Evolutionary conservation across 1,140 invertebrate species (phyloP).

Genomic region (Trinorchestia longiramus): DNA sequence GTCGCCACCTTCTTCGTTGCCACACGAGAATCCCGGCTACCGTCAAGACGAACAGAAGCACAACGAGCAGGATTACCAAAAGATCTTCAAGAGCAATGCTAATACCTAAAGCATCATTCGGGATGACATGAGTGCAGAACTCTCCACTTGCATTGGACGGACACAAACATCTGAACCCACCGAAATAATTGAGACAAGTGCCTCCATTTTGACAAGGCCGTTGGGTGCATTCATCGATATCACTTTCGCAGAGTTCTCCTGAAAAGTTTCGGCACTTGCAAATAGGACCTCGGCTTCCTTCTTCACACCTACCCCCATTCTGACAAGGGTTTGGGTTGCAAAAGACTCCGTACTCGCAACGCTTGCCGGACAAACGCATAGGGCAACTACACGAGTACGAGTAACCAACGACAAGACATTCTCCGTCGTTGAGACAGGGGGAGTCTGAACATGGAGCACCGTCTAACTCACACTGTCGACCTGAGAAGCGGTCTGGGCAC

Average conservation of each 20-base stretch:
- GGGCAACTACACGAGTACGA: slow-evolving; percentile 70
- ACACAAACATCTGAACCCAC: slow-evolving; percentile 80
- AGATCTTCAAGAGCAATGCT: slow-evolving; percentile 62
- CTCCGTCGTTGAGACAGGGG: slow-evolving; percentile 84
- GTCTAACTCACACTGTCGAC: slow-evolving; percentile 86
- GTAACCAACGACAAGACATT: slow-evolving; percentile 70
- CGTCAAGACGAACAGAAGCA: slow-evolving; percentile 62
- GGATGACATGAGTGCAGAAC: slow-evolving; percentile 74
- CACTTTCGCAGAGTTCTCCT: slow-evolving; percentile 69
- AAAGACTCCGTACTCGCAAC: slow-evolving; percentile 72
- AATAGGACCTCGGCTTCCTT: slow-evolving; percentile 69
- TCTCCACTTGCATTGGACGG: slow-evolving; percentile 83
- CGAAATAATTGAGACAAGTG: slow-evolving; percentile 87
- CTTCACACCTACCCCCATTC: slow-evolving; percentile 73
- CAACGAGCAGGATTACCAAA: slow-evolving; percentile 61
- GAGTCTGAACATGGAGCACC: slow-evolving; percentile 88
- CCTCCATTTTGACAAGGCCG: slow-evolving; percentile 74
- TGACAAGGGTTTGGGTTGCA: slow-evolving; percentile 73
- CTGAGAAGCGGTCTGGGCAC: slow-evolving; percentile 84
- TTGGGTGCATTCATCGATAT: slow-evolving; percentile 70
- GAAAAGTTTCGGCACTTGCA: slow-evolving; percentile 70
- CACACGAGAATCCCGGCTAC: slow-evolving; percentile 58
- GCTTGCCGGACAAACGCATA: slow-evolving; percentile 70
- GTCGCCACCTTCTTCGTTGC: slow-evolving; percentile 62
- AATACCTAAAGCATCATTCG: slow-evolving; percentile 27